A percentile compares a stretch with the other conserved stretches of the same genome.
phyloP scores from a whole-genome alignment of 2,797 vertebrate genomes.

The Tiaroga cobitis region DNA sequence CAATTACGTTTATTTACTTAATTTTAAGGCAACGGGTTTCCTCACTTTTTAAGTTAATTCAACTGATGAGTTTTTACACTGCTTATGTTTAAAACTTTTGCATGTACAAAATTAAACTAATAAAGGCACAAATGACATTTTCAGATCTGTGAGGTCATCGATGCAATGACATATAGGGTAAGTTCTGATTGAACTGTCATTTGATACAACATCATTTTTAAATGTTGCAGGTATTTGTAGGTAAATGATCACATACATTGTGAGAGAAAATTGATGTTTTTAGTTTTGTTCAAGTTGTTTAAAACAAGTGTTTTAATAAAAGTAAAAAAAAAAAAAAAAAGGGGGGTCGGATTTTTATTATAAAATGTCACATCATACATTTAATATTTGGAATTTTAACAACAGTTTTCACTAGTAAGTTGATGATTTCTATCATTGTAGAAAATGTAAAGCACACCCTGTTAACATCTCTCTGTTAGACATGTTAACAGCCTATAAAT shows the following conservation, averaged over 20 bases:
- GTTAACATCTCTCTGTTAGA: background rate
- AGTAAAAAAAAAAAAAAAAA: background rate
- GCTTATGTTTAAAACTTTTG: background rate
- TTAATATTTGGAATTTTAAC: background rate
- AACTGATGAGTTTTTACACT: too few relatives aligned
- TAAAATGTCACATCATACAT: background rate
- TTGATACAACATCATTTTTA: background rate
- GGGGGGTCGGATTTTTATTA: background rate
- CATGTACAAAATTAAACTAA: background rate
- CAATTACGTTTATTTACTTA: too few relatives aligned
- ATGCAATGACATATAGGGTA: background rate
- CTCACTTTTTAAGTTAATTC: too few relatives aligned
- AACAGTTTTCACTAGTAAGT: background rate
- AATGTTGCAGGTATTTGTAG: background rate
- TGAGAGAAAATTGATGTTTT: background rate
- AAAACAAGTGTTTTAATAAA: background rate
- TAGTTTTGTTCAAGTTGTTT: background rate
- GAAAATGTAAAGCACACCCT: background rate
- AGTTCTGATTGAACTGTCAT: background rate
- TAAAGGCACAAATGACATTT: background rate
- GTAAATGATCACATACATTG: too few relatives aligned
- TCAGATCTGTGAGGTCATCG: background rate
- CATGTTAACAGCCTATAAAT: slow-evolving; percentile 12
- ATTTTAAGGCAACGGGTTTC: too few relatives aligned
- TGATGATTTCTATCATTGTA: background rate